Evolutionary conservation across 2,113 vertebrate genomes (phyloP).

Genomic region (Sialia sialis): DNA sequence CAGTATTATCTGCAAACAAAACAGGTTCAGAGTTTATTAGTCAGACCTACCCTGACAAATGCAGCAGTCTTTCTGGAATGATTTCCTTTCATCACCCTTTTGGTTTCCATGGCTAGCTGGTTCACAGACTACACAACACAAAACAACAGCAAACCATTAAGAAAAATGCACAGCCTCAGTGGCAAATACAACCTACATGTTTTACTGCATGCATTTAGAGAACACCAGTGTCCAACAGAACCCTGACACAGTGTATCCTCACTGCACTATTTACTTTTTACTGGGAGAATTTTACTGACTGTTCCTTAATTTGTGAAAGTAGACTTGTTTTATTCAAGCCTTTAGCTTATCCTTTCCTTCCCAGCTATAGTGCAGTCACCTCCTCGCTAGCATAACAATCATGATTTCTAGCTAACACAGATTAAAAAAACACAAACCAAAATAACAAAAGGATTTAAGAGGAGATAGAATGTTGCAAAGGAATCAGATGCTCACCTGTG

Average conservation of each 20-base stretch:
- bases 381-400: background rate
- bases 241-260: background rate
- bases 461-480: background rate
- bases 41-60: slow-evolving; percentile 87
- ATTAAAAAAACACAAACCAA: background rate
- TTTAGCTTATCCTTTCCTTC: background rate
- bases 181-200: background rate
- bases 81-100: slow-evolving; percentile 90
- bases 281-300: background rate
- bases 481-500: background rate
- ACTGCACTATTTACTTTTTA: background rate
- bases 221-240: background rate
- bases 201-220: background rate
- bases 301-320: background rate
- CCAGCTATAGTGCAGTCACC: background rate
- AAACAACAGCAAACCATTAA: background rate
- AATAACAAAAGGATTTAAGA: background rate
- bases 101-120: slow-evolving; percentile 94
- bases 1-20: background rate
- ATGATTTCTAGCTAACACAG: background rate
- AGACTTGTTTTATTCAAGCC: background rate
- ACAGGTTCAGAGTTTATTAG: background rate
- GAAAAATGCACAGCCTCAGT: background rate
- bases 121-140: slow-evolving; percentile 85
- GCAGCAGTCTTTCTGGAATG: slow-evolving; percentile 96